Base-by-base conservation (phyloP, 2,797 vertebrate species). In the Meriones psammophilus region DNA sequence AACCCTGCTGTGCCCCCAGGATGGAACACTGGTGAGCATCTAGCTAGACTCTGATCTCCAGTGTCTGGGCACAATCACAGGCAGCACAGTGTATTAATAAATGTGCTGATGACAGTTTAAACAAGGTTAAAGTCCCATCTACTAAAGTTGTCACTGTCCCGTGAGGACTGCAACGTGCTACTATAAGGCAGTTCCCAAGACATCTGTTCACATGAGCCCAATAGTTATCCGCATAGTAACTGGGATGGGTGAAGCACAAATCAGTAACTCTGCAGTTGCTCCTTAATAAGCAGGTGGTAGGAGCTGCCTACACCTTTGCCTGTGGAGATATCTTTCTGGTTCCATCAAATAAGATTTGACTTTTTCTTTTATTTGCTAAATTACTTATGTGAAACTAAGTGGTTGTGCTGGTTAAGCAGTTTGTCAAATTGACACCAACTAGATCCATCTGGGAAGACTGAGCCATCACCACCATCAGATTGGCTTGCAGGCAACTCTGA, bases 1-100 rank as follows among this genome's bases (percentile, higher is more conserved):
- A 3, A 66, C 13, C 7, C 0, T 2, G n/a, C 22, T 24, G 3
- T 46, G 0, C 10, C 46, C 28, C 17, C 8, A 36, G 42, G 20
- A 30, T 7, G 14, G 24, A 28, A 33, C 20, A 24, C 1, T 54
- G 74, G 6, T 18, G 18, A 42, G 1, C 4, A 15, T 69, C 73
- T 69, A 33, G 13, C 36, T 8, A 1, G 5, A 12, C 28, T 54
- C 18, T 87, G 20, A 26, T 58, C 71, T 50, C 28, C 28, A 8
- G 17, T 8, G 28, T 30, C 42, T 54, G 36, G 12, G 8, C 1
- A 68, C 22, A 58, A 36, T 39, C 13, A 71, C 1, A 0, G 10
- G 4, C 20, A 7, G 81, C 60, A 0, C 28, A 8, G 22, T 33
- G 12, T 33, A 36, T 15, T 54, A 39, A 10, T 50, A 15, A 87